A percentile compares a stretch with the other conserved stretches of the same genome.
These are phyloP conservation scores for Sciurus vulgaris DNA, from an alignment of 2,797 vertebrate genomes.

Conservation along the genomic window DNA sequence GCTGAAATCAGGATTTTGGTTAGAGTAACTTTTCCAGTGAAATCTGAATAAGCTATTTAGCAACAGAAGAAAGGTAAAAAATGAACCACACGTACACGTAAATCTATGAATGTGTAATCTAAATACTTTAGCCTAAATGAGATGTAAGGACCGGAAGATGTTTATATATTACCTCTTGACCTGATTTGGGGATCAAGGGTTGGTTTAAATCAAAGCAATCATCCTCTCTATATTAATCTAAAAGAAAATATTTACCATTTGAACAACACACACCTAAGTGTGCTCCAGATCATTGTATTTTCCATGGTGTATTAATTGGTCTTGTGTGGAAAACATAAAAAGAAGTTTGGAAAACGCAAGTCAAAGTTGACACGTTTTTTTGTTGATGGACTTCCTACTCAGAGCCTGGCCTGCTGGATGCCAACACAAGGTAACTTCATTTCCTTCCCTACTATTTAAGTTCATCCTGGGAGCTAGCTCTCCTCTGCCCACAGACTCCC, in stretches of 20 bases:
- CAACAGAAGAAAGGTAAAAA: not conserved
- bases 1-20: conserved; percentile 25
- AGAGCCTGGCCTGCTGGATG: not conserved
- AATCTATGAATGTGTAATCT: not conserved
- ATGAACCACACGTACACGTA: not conserved
- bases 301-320: not conserved
- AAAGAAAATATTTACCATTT: not conserved
- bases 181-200: not conserved
- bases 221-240: not conserved
- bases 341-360: not conserved
- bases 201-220: not conserved
- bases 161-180: not conserved
- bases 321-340: not conserved
- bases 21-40: not conserved
- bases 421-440: not conserved
- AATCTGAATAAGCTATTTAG: not conserved
- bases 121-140: not conserved
- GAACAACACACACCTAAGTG: not conserved
- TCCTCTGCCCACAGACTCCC: not conserved
- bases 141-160: not conserved
- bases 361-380: not conserved
- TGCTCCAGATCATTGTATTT: not conserved
- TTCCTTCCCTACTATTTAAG: not conserved
- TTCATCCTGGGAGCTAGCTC: not conserved
- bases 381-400: not conserved